Evolutionary conservation across 2,797 vertebrate species (phyloP).

Genomic region (Muscicapa comitata): DNA sequence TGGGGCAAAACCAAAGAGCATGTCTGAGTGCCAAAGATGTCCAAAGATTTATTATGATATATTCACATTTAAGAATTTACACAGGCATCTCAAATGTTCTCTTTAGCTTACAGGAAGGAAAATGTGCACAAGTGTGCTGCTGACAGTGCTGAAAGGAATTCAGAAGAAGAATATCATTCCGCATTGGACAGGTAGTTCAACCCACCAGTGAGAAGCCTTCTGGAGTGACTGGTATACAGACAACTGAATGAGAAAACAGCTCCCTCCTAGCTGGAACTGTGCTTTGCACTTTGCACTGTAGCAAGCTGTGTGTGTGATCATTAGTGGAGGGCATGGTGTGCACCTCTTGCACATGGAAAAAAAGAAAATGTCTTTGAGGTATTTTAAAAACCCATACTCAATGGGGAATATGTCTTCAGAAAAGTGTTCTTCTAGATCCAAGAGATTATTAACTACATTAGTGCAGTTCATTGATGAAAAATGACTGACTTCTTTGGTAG

Average conservation of each 20-base stretch:
- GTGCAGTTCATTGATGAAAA: neutral
- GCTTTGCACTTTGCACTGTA: neutral
- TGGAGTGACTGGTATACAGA: neutral
- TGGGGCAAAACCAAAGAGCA: neutral
- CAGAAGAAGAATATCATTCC: neutral
- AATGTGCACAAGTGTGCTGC: fast-evolving
- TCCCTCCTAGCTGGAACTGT: neutral
- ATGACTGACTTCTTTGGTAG: neutral
- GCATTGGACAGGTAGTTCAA: neutral
- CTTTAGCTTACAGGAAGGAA: neutral
- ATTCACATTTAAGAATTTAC: neutral
- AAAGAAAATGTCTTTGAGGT: neutral
- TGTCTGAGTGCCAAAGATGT: neutral
- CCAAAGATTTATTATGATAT: neutral
- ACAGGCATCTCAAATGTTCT: neutral
- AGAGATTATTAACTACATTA: neutral
- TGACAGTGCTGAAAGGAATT: neutral
- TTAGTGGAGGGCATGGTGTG: neutral
- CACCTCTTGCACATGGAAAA: neutral
- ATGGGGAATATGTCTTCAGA: neutral
- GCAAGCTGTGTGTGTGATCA: neutral
- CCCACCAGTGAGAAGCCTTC: neutral
- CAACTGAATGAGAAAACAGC: neutral
- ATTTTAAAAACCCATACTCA: neutral
- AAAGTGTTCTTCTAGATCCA: neutral